Evolutionary conservation across 1,140 invertebrate species (phyloP).

Genomic region (Bombus sylvicola): DNA sequence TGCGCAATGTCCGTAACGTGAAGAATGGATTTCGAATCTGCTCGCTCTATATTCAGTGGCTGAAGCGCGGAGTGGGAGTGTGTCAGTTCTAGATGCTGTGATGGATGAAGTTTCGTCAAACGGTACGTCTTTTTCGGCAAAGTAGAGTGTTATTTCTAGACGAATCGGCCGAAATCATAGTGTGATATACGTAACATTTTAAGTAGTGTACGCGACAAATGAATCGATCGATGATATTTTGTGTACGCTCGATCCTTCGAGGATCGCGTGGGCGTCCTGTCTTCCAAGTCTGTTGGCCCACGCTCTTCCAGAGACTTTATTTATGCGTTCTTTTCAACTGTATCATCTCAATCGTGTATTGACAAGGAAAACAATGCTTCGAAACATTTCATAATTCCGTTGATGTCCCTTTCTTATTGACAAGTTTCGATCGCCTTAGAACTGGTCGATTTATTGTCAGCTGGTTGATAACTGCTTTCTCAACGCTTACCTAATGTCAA

Average conservation of each 20-base stretch:
- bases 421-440: neutral
- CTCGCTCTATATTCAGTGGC: slow-evolving; percentile 23
- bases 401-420: slow-evolving; percentile 6
- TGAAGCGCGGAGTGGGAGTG: slow-evolving; percentile 63
- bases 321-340: slow-evolving; percentile 46
- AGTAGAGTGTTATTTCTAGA: slow-evolving; percentile 2
- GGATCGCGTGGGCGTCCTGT: slow-evolving; percentile 75
- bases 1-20: neutral
- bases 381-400: neutral
- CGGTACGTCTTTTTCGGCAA: slow-evolving; percentile 70
- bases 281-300: slow-evolving; percentile 66
- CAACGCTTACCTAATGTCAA: slow-evolving; percentile 56
- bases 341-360: neutral
- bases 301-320: slow-evolving; percentile 55
- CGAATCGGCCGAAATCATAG: neutral
- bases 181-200: neutral
- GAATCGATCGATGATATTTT: slow-evolving; percentile 25
- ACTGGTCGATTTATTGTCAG: slow-evolving; percentile 41
- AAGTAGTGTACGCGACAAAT: neutral
- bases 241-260: slow-evolving; percentile 34
- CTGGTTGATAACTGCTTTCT: slow-evolving; percentile 42
- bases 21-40: slow-evolving; percentile 22
- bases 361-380: neutral
- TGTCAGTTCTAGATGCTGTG: slow-evolving; percentile 75
- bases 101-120: slow-evolving; percentile 77